Base-by-base conservation (phyloP, 2,888 invertebrate species). In the Trichopoda pennipes region DNA sequence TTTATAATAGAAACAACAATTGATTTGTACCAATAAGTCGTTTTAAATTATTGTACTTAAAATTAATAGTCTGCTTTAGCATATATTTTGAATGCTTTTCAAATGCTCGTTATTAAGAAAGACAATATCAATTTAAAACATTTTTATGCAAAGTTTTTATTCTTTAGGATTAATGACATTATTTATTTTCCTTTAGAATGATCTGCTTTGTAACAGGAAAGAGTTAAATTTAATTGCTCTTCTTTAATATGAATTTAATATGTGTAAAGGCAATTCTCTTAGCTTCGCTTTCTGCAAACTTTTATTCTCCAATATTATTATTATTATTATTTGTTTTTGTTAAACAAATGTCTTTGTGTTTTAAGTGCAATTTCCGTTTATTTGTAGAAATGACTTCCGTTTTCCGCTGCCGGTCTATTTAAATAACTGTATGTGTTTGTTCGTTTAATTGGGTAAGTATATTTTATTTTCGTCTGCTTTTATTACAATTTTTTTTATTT, bases 301-400 rank as follows among this genome's bases (percentile, higher is more conserved):
- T 74, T 38, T 19, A 47, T 49, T 56, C 35, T 51, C 35, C 3
- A 12, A 4, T 73, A 47, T 28, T 44, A 32, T 38, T 9, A 8
- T 12, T 17, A 12, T 53, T 49, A 35, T 16, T 38, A 1, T n/a
- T n/a, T 28, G 19, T 51, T 51, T 66, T 28, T 44, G 63, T 49
- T 56, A 3, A 17, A n/a, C 21, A 58, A 75, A 75, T 55, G 68
- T 69, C 61, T 61, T 72, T 72, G 58, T 44, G 44, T 60, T 78
- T 78, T 79, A 79, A 82, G 82, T 82, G 82, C 79, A 75, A 82
- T 79, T 82, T 82, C 82, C 79, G 72, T 79, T 82, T 72, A 76
- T 79, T 79, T 79, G 76, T 68, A 38, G 53, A 79, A 81, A 82
- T 76, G 72, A 73, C 82, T 79, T 79, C 78, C 78, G 78, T 61